Base-by-base conservation (phyloP, 2,888 invertebrate genomes). In the Eilema sororculum region DNA sequence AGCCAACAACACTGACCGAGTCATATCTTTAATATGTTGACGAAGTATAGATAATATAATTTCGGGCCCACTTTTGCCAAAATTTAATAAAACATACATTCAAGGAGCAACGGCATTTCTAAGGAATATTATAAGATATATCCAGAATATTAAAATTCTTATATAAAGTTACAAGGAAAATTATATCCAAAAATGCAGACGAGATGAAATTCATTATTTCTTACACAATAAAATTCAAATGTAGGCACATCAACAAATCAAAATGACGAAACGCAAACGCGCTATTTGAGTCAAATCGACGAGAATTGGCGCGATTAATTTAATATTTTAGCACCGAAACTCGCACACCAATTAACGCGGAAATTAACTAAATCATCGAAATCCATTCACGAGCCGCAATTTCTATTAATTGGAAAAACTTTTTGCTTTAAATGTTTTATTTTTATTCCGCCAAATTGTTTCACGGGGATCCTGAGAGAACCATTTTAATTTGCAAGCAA, bases 401-500 rank as follows among this genome's bases (percentile, higher is more conserved):
- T 71, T 61, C 25, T 69, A 75, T 75, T 81, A 78, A 81, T 81
- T 81, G 72, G 78, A 80, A 78, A 80, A 82, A 82, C 9, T 25
- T 65, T n/a, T 65, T 30, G 30, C 64, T 20, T 52, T 52, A 65
- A n/a, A 22, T 13, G 58, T 73, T 72, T 74, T 68, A 72, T 72
- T 65, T 41, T 30, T 69, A 73, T 80, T 65, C 70, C 74, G 65
- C 73, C 71, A 71, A 81, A 80, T 81, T 83, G 79, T 83, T 78
- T 80, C 82, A 69, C 64, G 59, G 77, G 28, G 28, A 28, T 28
- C 77, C 74, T 72, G 56, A 58, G 28, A 70, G 41, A 56, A 68
- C 74, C 74, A 76, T 83, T 84, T 83, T 81, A 81, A 86, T 86
- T 86, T 84, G 80, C 79, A 67, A 85, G 80, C 83, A 84, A 85